These are phyloP conservation scores for Uropsilus gracilis DNA, from an alignment of 2,113 vertebrate genomes.

Conservation along the genomic window DNA sequence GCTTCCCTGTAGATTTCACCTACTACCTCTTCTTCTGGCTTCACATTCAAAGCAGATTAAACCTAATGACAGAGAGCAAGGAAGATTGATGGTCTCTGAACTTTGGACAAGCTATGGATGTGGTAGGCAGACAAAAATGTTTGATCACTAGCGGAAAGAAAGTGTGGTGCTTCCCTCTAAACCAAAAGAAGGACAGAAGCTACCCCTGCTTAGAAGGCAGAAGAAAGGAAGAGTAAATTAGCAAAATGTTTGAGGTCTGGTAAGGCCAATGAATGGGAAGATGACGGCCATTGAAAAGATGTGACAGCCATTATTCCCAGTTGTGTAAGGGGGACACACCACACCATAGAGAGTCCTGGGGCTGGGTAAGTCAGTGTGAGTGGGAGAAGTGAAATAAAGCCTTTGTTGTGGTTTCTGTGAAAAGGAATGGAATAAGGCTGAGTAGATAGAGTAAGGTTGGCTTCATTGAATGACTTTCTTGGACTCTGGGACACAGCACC, in stretches of 20 bases:
- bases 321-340: neutral
- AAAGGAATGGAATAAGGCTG: neutral
- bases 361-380: neutral
- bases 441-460: neutral
- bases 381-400: neutral
- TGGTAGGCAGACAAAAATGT: neutral
- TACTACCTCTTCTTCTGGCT: neutral
- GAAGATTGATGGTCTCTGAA: neutral
- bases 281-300: neutral
- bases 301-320: neutral
- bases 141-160: neutral
- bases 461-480: neutral
- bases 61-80: neutral
- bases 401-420: neutral
- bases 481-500: neutral
- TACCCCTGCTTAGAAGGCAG: neutral
- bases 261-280: neutral
- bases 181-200: neutral
- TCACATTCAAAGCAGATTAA: neutral
- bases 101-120: neutral
- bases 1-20: neutral
- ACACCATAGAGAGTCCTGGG: neutral
- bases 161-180: neutral
- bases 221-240: neutral
- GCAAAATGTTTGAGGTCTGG: neutral